Evolutionary conservation across 2,888 invertebrate genomes (phyloP).

Genomic region (Oscheius myriophilus): DNA sequence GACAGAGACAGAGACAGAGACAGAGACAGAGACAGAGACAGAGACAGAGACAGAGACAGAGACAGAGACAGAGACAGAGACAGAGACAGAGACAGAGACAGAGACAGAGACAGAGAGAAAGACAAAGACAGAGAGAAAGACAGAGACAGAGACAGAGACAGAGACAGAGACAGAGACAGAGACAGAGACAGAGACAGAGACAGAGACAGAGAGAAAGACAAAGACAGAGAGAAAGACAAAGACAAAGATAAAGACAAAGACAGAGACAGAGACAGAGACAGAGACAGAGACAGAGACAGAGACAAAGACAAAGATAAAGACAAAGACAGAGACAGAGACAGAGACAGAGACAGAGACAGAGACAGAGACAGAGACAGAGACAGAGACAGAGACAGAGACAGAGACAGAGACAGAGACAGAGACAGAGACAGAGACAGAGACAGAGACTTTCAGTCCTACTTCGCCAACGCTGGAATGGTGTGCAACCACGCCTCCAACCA

Average conservation of each 20-base stretch:
- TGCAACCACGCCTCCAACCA: slow-evolving; percentile 70
- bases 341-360: slow-evolving; percentile 24
- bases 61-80: neutral
- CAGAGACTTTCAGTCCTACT: slow-evolving; percentile 63
- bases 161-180: neutral
- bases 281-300: neutral
- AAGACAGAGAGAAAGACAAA: too few species aligned
- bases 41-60: neutral
- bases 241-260: slow-evolving; percentile 37
- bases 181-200: neutral
- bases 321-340: neutral
- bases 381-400: neutral
- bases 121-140: slow-evolving; percentile 31
- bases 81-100: neutral
- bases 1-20: slow-evolving; percentile 27
- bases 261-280: neutral
- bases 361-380: neutral
- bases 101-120: neutral
- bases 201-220: neutral
- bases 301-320: neutral
- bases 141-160: neutral
- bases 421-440: neutral
- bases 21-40: neutral
- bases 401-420: neutral
- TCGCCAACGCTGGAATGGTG: slow-evolving; percentile 67